A percentile compares a stretch with the other conserved stretches of the same genome.
These are phyloP conservation scores for Stichodactyla mertensii DNA, from an alignment of 64 coral and sea anemone species.

Conservation along the genomic window DNA sequence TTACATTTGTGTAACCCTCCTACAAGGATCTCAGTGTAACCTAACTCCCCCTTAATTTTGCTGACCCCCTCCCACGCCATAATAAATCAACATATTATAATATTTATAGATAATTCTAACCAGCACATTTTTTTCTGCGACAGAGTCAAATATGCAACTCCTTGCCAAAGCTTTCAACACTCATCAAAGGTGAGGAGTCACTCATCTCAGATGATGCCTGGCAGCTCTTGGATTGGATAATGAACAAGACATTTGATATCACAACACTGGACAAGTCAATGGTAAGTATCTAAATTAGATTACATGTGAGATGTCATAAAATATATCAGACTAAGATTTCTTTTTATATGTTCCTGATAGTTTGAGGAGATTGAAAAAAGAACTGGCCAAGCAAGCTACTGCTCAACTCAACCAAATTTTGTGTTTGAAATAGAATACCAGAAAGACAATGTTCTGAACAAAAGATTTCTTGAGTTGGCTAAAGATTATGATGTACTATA, in stretches of 20 bases:
- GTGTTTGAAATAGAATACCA: slow-evolving; percentile 96
- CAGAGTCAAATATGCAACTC: slow-evolving; percentile 53
- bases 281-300: not conserved
- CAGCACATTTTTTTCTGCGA: not conserved
- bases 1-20: no score
- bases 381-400: slow-evolving; percentile 85
- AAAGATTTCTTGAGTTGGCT: slow-evolving; percentile 71
- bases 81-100: no score
- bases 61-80: no score
- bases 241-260: slow-evolving; percentile 60
- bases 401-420: slow-evolving; percentile 55
- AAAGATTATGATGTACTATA: slow-evolving; percentile 60
- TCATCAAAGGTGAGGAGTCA: slow-evolving; percentile 46
- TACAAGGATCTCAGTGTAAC: no score
- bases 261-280: slow-evolving; percentile 49
- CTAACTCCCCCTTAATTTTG: no score
- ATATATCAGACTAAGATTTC: not conserved
- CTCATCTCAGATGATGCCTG: slow-evolving; percentile 60
- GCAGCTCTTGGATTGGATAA: slow-evolving; percentile 77
- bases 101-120: no score
- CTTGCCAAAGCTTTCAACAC: slow-evolving; percentile 54
- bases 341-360: slow-evolving; percentile 15
- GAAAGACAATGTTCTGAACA: slow-evolving; percentile 53
- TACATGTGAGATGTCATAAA: not conserved
- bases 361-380: slow-evolving; percentile 82